These are phyloP conservation scores for Hyphantria cunea DNA, from an alignment of 1,140 invertebrate genomes.

Conservation along the genomic window DNA sequence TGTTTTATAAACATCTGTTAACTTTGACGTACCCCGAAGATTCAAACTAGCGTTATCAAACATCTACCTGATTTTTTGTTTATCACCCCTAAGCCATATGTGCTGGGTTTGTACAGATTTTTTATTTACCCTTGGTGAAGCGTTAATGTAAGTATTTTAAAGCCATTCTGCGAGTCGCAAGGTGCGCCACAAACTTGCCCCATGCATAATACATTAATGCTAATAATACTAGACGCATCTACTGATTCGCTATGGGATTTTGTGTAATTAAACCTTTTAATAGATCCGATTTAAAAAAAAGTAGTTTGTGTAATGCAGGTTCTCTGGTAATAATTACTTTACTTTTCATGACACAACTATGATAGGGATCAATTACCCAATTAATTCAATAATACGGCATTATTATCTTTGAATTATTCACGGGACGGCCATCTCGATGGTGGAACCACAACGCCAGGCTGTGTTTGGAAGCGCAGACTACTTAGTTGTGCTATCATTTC, in stretches of 20 bases:
- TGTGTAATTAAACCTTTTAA: constrained; percentile 25
- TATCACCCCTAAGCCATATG: too few species aligned
- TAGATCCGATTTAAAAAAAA: constrained; percentile 23
- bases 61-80: too few species aligned
- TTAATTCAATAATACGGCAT: constrained; percentile 12
- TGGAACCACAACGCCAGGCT: not conserved
- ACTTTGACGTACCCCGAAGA: too few species aligned
- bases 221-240: constrained; percentile 12
- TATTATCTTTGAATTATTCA: not conserved
- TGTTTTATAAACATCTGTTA: too few species aligned
- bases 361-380: constrained; percentile 17
- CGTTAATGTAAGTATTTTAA: too few species aligned
- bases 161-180: not conserved
- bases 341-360: constrained; percentile 10
- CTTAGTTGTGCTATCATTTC: too few species aligned
- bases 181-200: constrained; percentile 9
- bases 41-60: too few species aligned
- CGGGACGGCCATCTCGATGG: not conserved
- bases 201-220: constrained; percentile 28
- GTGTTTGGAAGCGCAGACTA: not conserved
- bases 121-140: too few species aligned
- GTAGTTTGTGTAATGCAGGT: constrained; percentile 3
- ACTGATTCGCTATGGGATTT: constrained; percentile 30
- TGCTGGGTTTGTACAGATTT: too few species aligned
- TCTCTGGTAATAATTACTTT: constrained; percentile 9